A percentile compares a stretch with the other conserved stretches of the same genome.
phyloP scores from a whole-genome alignment of 2,888 invertebrate genomes.

The Dryadula phaetusa region DNA sequence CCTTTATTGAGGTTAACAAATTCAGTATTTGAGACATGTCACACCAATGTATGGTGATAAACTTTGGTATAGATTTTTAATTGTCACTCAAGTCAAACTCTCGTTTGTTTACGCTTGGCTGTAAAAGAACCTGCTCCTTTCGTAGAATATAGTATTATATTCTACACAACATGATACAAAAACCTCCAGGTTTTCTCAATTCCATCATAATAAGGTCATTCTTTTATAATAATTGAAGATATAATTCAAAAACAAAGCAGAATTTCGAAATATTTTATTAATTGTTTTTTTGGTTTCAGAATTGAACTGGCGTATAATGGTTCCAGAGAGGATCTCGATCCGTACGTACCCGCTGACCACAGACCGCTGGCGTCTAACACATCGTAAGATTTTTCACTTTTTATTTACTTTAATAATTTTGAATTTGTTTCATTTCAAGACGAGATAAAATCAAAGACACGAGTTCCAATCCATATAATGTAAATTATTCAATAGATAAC shows the following conservation, averaged over 20 bases:
- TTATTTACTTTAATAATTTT: not conserved
- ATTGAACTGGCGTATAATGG: conserved; percentile 78
- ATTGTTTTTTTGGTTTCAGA: conserved; percentile 57
- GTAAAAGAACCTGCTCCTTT: conserved; percentile 11
- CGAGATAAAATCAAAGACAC: not conserved
- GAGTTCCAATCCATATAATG: not conserved
- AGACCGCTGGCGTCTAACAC: conserved; percentile 73
- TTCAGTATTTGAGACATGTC: conserved; percentile 38
- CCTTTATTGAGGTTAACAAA: conserved; percentile 53
- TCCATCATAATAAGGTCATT: conserved; percentile 25
- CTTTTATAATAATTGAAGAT: not conserved
- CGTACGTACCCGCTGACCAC: conserved; percentile 73
- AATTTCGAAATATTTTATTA: not conserved
- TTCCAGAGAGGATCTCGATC: conserved; percentile 76
- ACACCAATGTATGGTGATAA: conserved; percentile 24
- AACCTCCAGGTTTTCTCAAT: conserved; percentile 4
- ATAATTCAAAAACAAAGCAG: not conserved
- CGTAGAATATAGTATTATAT: not conserved
- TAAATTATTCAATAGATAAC: not conserved
- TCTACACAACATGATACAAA: conserved; percentile 16
- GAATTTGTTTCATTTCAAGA: not conserved
- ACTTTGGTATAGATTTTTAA: conserved; percentile 32
- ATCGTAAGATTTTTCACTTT: conserved; percentile 64
- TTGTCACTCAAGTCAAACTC: conserved; percentile 26
- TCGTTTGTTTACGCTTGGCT: conserved; percentile 26